phyloP scores from a whole-genome alignment of 2,113 vertebrate species.

The Macquaria ambigua region DNA sequence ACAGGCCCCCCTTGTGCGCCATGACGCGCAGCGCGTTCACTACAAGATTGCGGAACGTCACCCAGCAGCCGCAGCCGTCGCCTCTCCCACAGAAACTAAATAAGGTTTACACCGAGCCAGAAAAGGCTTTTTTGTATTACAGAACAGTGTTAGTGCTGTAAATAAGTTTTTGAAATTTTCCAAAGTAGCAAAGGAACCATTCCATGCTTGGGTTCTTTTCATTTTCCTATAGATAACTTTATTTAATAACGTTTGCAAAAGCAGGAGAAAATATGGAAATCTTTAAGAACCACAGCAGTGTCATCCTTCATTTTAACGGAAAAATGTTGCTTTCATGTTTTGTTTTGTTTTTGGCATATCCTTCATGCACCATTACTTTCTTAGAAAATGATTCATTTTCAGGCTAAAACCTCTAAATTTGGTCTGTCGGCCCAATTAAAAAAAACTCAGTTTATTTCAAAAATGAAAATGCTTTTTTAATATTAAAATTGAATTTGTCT shows the following conservation, averaged over 20 bases:
- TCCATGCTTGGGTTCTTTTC: not conserved
- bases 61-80: conserved; percentile 19
- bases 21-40: conserved; percentile 40
- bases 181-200: not conserved
- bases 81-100: conserved; percentile 14
- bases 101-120: not conserved
- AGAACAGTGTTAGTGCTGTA: not conserved
- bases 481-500: not conserved
- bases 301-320: not conserved
- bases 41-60: conserved; percentile 24
- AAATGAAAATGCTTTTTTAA: not conserved
- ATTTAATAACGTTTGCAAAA: not conserved
- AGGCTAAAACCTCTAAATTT: not conserved
- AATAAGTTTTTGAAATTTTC: not conserved
- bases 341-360: not conserved
- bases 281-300: not conserved
- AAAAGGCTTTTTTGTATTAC: not conserved
- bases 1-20: conserved; percentile 62
- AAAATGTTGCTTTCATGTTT: not conserved
- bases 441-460: not conserved
- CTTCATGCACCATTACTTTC: not conserved
- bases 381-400: not conserved
- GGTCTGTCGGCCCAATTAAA: not conserved
- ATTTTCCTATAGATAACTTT: not conserved
- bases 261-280: not conserved